Conservation (phyloP, 2,888 invertebrate genomes). For the Pediacus dermestoides region DNA sequence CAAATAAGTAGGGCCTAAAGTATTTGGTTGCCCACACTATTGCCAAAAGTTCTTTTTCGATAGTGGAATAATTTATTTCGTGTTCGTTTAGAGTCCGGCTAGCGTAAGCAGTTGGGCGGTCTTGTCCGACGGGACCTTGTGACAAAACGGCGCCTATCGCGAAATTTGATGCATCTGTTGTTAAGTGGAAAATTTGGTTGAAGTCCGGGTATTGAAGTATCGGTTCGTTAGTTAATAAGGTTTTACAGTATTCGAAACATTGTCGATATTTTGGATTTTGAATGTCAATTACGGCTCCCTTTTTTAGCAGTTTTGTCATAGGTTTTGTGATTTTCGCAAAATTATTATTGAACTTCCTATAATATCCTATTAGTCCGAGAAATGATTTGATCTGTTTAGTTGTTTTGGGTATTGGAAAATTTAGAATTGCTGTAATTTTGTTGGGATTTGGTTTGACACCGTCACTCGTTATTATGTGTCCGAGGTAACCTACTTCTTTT, state of each 20-base stretch:
- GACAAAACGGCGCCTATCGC: constrained; percentile 34
- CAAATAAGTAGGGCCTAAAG: constrained; percentile 12
- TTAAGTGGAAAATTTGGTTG: constrained; percentile 29
- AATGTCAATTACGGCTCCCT: not conserved
- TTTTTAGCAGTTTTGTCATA: constrained; percentile 2
- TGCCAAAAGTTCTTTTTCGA: constrained; percentile 15
- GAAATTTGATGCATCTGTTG: constrained; percentile 34
- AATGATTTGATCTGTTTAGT: constrained; percentile 3
- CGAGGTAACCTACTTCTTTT: constrained; percentile 33
- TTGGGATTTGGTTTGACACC: constrained; percentile 19
- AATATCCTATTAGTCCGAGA: constrained; percentile 12
- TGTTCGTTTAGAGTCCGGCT: constrained; percentile 31
- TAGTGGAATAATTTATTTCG: constrained; percentile 31
- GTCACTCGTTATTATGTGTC: constrained; percentile 34
- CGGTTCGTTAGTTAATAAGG: constrained; percentile 12
- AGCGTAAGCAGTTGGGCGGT: constrained; percentile 36
- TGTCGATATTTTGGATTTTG: not conserved
- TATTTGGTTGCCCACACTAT: constrained; percentile 9
- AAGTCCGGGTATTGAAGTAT: constrained; percentile 34
- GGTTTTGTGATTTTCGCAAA: constrained; percentile 12
- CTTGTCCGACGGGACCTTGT: constrained; percentile 34
- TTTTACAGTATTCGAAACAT: constrained; percentile 11
- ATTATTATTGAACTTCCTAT: constrained; percentile 13
- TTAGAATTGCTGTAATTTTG: too few species aligned
- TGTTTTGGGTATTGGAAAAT: not conserved